Percentiles rank a stretch among this genome's conserved stretches.
Conservation (phyloP, 2,797 vertebrate genomes). For the Lagorchestes hirsutus region DNA sequence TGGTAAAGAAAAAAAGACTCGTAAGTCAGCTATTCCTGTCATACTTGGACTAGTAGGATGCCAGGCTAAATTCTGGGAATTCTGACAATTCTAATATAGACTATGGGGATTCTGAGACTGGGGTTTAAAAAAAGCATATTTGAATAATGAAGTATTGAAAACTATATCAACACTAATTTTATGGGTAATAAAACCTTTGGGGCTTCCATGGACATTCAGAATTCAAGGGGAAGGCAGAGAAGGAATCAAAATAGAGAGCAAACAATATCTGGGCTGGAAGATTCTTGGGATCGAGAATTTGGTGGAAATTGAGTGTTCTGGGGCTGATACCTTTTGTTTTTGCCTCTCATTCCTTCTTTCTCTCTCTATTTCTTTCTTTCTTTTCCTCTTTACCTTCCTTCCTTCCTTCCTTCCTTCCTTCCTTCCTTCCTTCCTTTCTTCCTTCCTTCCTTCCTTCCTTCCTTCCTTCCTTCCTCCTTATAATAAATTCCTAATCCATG, state of each 20-base stretch:
- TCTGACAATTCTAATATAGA: neutral
- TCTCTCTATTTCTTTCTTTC: neutral
- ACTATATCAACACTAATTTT: conserved; percentile 1
- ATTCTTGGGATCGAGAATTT: neutral
- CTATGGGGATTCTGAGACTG: neutral
- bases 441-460: fast-evolving
- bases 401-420: too few species aligned
- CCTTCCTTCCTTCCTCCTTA: too few species aligned
- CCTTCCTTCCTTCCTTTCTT: too few species aligned
- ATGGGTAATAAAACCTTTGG: neutral
- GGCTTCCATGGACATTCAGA: neutral
- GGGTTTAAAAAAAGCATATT: conserved; percentile 24
- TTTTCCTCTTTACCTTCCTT: neutral
- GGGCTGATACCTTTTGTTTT: neutral
- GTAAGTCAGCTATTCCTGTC: conserved; percentile 6
- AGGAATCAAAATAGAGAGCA: neutral
- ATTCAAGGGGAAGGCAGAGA: neutral
- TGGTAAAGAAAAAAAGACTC: conserved; percentile 19
- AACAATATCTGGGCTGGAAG: neutral
- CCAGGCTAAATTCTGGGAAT: conserved; percentile 9
- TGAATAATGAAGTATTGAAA: neutral
- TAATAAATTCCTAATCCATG: neutral
- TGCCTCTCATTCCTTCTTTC: neutral
- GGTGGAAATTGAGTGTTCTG: neutral
- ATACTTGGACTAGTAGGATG: neutral